Conservation (phyloP, 2,797 vertebrate species). For the Falco cherrug region DNA sequence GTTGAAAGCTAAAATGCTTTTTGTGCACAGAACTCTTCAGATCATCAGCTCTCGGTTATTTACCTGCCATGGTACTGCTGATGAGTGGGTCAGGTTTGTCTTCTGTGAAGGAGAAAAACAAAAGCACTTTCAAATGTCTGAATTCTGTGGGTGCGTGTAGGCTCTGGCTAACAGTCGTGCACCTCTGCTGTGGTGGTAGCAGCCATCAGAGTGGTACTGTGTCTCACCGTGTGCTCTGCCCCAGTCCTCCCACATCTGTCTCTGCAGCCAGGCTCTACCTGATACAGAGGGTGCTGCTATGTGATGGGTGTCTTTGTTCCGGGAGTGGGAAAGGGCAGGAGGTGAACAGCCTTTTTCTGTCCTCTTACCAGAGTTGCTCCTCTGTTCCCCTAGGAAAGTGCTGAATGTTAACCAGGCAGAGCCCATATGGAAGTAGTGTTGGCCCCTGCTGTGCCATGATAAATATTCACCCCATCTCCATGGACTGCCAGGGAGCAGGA, state of each 20-base stretch:
- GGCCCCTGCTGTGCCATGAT: background rate
- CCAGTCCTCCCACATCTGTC: background rate
- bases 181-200: background rate
- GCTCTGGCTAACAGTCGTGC: background rate
- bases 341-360: background rate
- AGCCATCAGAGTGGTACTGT: background rate
- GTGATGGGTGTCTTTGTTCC: background rate
- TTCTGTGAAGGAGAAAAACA: background rate
- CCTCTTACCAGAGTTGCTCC: background rate
- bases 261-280: background rate
- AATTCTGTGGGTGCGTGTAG: background rate
- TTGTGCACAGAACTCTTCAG: background rate
- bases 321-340: background rate
- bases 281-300: fast-evolving
- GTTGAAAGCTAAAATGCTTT: background rate
- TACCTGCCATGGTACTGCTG: background rate
- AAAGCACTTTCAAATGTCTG: background rate
- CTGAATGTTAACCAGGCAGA: background rate
- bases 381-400: background rate
- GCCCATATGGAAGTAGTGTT: background rate
- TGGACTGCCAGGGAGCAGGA: background rate
- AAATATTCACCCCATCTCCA: background rate
- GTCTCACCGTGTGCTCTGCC: background rate
- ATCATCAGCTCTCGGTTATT: background rate
- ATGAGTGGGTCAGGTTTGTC: background rate